A percentile compares a stretch with the other conserved stretches of the same genome.
Evolutionary conservation across 2,888 invertebrate genomes (phyloP).

Genomic region (Minunthozetes semirufus): DNA sequence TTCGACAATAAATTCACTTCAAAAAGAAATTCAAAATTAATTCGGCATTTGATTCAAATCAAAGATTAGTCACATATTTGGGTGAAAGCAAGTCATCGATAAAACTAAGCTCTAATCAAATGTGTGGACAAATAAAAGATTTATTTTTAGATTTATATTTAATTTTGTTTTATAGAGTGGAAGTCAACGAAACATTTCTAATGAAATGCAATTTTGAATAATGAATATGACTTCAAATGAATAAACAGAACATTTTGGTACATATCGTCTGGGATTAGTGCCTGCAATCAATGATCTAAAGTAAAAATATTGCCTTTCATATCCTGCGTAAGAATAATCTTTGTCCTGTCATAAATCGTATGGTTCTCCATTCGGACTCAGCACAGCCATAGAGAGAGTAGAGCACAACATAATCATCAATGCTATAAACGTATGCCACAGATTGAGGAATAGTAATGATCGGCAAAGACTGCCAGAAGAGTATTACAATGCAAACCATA

Average conservation of each 20-base stretch:
- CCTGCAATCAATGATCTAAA: neutral
- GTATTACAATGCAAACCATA: slow-evolving; percentile 29
- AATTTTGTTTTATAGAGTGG: no score
- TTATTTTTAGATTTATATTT: no score
- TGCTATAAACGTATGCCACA: slow-evolving; percentile 24
- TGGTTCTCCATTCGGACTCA: neutral
- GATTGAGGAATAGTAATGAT: slow-evolving; percentile 29
- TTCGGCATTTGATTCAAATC: no score
- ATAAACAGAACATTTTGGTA: no score
- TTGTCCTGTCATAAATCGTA: slow-evolving; percentile 19
- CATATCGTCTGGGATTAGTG: neutral
- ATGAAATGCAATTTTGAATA: neutral
- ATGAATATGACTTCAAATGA: no score
- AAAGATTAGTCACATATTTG: no score
- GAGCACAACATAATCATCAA: slow-evolving; percentile 16
- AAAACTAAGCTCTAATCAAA: no score
- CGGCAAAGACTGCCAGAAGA: neutral
- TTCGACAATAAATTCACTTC: no score
- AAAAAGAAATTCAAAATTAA: no score
- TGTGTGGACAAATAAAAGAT: no score
- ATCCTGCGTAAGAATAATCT: slow-evolving; percentile 19
- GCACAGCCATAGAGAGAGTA: neutral
- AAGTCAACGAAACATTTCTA: no score
- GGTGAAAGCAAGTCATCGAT: no score
- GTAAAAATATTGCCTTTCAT: slow-evolving; percentile 28